A percentile compares a stretch with the other conserved stretches of the same genome.
Evolutionary conservation across 2,113 vertebrate species (phyloP).

Genomic region (Siphamia tubifer): DNA sequence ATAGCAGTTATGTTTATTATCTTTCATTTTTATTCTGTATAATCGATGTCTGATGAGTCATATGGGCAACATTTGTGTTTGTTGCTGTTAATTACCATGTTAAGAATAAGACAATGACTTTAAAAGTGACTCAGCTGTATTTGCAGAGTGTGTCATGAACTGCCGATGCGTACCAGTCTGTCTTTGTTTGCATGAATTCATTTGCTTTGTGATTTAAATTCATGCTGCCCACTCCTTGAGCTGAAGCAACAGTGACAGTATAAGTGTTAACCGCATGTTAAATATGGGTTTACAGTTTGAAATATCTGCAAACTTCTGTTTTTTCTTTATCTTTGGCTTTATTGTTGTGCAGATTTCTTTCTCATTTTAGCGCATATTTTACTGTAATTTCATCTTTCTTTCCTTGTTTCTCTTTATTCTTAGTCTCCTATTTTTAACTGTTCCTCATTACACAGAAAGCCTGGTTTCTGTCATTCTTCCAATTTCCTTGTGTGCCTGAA

Average conservation of each 20-base stretch:
- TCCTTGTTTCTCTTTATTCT: not conserved
- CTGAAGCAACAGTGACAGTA: no score
- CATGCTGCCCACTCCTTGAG: not conserved
- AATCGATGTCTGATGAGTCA: not conserved
- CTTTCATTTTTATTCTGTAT: not conserved
- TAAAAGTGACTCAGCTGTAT: conserved; percentile 26
- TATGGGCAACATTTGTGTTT: not conserved
- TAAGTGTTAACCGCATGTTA: not conserved
- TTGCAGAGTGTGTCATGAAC: not conserved
- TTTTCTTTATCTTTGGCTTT: not conserved
- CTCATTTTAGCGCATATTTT: not conserved
- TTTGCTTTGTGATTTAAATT: no score
- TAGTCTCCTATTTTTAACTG: not conserved
- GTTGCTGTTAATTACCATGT: not conserved
- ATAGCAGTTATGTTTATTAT: not conserved
- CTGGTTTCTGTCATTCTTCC: not conserved
- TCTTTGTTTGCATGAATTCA: no score
- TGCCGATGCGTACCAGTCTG: no score
- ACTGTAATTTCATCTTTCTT: not conserved
- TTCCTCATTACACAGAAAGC: not conserved
- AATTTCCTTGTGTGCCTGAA: conserved; percentile 7
- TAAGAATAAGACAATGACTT: conserved; percentile 12
- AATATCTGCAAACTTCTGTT: not conserved
- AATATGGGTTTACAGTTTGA: not conserved
- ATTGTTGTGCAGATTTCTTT: not conserved